phyloP scores from a whole-genome alignment of 2,888 invertebrate species.

The Eupithecia subumbrata region DNA sequence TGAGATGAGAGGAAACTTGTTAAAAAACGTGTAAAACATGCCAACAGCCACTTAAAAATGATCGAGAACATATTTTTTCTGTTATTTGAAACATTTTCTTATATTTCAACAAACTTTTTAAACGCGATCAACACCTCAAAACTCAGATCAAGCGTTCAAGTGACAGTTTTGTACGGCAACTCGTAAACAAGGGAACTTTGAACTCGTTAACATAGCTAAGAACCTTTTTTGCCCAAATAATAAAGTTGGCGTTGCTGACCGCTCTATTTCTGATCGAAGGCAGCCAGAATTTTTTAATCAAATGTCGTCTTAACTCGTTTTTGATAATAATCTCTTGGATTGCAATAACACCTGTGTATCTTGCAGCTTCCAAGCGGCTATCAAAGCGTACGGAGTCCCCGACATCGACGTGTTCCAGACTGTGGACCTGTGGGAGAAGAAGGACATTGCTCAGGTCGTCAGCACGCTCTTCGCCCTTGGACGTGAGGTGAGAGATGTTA shows the following conservation, averaged over 20 bases:
- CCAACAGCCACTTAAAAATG: not conserved
- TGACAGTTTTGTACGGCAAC: not conserved
- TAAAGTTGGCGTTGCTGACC: not conserved
- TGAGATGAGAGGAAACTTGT: not conserved
- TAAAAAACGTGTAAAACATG: not conserved
- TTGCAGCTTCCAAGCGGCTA: slow-evolving; percentile 91
- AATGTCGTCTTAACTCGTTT: not conserved
- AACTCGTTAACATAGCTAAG: not conserved
- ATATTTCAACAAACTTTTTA: not conserved
- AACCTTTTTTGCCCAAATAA: not conserved
- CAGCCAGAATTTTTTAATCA: not conserved
- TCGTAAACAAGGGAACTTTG: not conserved
- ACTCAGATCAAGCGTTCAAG: not conserved
- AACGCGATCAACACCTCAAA: not conserved
- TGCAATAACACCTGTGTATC: slow-evolving; percentile 4
- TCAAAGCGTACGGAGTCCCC: slow-evolving; percentile 93
- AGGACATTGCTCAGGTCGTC: slow-evolving; percentile 93
- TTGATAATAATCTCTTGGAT: not conserved
- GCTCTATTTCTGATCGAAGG: not conserved
- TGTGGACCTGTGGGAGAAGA: slow-evolving; percentile 97
- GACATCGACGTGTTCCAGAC: slow-evolving; percentile 98
- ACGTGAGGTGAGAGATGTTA: slow-evolving; percentile 85
- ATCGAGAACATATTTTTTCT: not conserved
- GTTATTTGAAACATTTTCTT: not conserved
- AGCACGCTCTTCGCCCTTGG: slow-evolving; percentile 94